These are phyloP conservation scores for Hyperopisus bebe DNA, from an alignment of 2,113 vertebrate species.

Conservation along the genomic window DNA sequence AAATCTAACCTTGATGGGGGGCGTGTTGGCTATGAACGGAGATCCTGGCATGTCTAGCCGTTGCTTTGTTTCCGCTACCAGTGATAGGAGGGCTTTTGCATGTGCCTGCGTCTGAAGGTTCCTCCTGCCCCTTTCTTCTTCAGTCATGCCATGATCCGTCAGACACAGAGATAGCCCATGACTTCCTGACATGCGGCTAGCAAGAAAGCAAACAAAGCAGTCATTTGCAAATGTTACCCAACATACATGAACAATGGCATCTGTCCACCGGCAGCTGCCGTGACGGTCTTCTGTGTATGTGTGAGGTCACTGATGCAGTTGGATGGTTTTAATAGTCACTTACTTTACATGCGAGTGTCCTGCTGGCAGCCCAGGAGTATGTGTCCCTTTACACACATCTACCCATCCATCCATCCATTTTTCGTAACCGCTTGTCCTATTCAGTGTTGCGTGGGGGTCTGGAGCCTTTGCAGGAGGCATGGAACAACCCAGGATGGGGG, in stretches of 20 bases:
- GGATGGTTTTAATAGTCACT: background rate
- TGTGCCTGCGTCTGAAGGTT: background rate
- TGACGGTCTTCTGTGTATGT: background rate
- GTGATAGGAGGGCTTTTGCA: background rate
- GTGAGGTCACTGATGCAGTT: background rate
- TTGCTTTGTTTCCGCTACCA: background rate
- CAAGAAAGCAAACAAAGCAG: background rate
- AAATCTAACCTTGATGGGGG: background rate
- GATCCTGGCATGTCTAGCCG: background rate
- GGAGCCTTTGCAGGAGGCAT: too few species aligned
- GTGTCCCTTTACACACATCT: background rate
- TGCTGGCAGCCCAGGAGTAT: background rate
- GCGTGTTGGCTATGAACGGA: background rate
- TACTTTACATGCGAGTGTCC: background rate
- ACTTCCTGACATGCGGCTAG: background rate
- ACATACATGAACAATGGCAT: background rate
- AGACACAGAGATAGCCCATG: background rate
- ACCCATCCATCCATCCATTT: too few species aligned
- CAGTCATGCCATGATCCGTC: background rate
- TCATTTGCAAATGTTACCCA: background rate
- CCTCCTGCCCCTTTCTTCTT: background rate
- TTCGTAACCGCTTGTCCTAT: too few species aligned
- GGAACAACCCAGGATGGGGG: too few species aligned
- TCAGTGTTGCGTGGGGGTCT: too few species aligned
- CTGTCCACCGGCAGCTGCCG: background rate